These are phyloP conservation scores for Pampusana beccarii DNA, from an alignment of 2,113 vertebrate genomes.

Conservation along the genomic window DNA sequence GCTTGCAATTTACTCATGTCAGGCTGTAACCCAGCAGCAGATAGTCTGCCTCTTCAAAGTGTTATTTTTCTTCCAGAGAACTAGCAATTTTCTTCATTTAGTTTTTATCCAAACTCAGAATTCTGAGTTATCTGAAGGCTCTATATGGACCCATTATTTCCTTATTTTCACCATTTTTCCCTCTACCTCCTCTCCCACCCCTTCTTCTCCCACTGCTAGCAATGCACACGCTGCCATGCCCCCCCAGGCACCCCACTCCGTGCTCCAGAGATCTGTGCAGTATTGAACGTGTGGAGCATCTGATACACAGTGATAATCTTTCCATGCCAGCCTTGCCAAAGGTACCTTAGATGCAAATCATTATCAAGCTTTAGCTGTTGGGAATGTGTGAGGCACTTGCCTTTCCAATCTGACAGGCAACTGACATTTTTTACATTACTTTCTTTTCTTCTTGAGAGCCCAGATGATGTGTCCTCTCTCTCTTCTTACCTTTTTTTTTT, in stretches of 20 bases:
- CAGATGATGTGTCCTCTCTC: background rate
- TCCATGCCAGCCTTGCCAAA: background rate
- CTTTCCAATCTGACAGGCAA: background rate
- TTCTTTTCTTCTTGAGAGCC: background rate
- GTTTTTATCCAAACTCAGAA: slow-evolving; percentile 49
- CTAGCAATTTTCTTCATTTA: slow-evolving; percentile 52
- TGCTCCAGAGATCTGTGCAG: background rate
- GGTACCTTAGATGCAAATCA: background rate
- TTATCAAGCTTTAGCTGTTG: background rate
- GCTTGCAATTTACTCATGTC: slow-evolving; percentile 63
- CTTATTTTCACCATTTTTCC: background rate
- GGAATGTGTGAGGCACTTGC: background rate
- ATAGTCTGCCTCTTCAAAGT: slow-evolving; percentile 68
- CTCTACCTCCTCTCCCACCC: background rate
- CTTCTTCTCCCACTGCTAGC: background rate
- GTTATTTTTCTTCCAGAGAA: slow-evolving; percentile 58
- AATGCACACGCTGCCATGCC: background rate
- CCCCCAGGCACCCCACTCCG: accelerated
- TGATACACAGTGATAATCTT: background rate
- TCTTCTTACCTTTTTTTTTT: background rate
- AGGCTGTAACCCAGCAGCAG: slow-evolving; percentile 48
- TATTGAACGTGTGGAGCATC: background rate
- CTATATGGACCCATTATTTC: background rate
- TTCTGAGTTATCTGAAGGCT: slow-evolving; percentile 45
- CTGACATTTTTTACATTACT: background rate